Evolutionary conservation across 2,113 vertebrate species (phyloP), one percentile per base, ranked within the genome.

Genomic region (Martes martes): DNA sequence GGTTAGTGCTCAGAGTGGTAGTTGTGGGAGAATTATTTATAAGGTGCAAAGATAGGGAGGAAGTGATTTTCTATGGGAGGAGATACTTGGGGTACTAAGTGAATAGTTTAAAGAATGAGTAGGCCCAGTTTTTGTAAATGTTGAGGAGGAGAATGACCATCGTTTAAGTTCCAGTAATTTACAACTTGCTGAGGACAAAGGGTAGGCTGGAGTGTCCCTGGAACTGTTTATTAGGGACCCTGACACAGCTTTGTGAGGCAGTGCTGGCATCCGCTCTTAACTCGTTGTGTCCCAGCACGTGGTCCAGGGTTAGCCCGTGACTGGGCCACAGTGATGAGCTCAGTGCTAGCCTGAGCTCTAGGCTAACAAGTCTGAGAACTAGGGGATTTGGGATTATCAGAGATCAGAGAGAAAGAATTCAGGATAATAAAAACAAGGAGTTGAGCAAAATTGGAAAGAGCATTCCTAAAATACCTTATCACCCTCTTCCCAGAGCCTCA

Each of bases 131-230:
- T 93, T 94, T 83, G 28, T 78, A 82, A 89, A 71, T 71, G 47
- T 86, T 39, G 26, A 94, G 52, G 50, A 57, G 61, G 61, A 74
- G 19, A 24, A 52, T 69, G 1, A 9, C 11, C 18, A 78, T 93
- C 7, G 33, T 87, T 83, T 91, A 76, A 80, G 81, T 93, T 91
- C 23, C 6, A 80, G 24, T 85, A 80, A 76, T 91, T 96, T 84
- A 79, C 42, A 73, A 33, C 33, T 88, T 88, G 63, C 45, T 31
- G 61, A 55, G 91, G 45, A 67, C 21, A 91, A 94, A 92, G 9
- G 16, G 47, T 52, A 76, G 31, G 61, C 76, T 88, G 65, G 65
- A 92, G 31, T 88, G 39, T 74, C 65, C 47, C n/a, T n/a, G 33
- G 79, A 47, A 23, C 19, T 4, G 36, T 76, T 95, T 87, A 7